Base-by-base conservation (phyloP, 2,888 invertebrate genomes). In the Cephus pygmeus region DNA sequence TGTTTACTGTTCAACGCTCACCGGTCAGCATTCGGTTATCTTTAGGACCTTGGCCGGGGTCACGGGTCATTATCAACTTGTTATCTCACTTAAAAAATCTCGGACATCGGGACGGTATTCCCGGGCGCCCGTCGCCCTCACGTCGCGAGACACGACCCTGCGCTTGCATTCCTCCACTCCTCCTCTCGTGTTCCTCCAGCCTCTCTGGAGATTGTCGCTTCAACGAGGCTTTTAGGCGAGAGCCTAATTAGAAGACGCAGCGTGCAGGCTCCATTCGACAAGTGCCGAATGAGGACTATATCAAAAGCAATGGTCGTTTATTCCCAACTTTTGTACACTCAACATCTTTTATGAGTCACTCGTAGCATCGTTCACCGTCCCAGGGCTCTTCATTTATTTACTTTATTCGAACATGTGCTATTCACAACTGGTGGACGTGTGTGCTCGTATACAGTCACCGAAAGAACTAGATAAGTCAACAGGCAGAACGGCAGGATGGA, bases 21-120 rank as follows among this genome's bases (percentile, higher is more conserved):
- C 68, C 75, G 77, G 35, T 71, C 79, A 69, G 69, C 75, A 73
- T 76, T 73, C 73, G 33, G 75, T 69, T 76, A 79, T 71, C 56
- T 75, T 75, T 79, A 68, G 79, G 79, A 83, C 83, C 85, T 82
- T 82, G 82, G 85, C 56, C 56, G 83, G 68, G 76, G 80, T 88
- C 88, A 86, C 82, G 79, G 84, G 85, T 87, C 87, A 86, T 88
- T 88, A 88, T 88, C 88, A 86, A 85, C 81, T 84, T 87, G 87
- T 89, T 88, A 89, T 88, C 88, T 87, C 77, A 76, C 80, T 81
- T 84, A 87, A 86, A 88, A 87, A 88, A 84, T 85, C 83, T 78
- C 83, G 83, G 83, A 82, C 85, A 84, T 75, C 80, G 77, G 23
- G 23, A 23, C 73, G 77, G 81, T 76, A 78, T 78, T 79, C 76